phyloP scores from a whole-genome alignment of 2,797 vertebrate genomes.

The Fringilla coelebs region DNA sequence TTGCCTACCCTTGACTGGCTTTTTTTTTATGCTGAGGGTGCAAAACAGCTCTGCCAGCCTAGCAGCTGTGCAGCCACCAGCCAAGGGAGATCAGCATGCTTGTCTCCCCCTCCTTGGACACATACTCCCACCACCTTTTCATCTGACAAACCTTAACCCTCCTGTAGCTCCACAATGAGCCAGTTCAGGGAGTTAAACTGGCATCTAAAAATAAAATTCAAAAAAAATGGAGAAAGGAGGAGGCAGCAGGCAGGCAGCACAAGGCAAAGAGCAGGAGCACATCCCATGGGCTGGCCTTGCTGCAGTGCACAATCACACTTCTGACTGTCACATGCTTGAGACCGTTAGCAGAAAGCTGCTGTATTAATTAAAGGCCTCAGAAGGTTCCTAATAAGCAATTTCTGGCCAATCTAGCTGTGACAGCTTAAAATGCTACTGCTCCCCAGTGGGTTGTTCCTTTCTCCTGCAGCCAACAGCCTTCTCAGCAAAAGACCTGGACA shows the following conservation, averaged over 20 bases:
- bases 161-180: not conserved
- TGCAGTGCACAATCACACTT: not conserved
- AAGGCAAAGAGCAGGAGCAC: not conserved
- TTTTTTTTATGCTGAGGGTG: not conserved
- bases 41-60: not conserved
- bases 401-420: not conserved
- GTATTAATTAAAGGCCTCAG: constrained; percentile 35
- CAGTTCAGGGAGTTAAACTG: not conserved
- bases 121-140: not conserved
- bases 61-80: not conserved
- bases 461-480: not conserved
- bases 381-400: constrained; percentile 34
- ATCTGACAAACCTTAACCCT: not conserved
- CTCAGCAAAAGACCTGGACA: not conserved
- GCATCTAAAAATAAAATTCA: not conserved
- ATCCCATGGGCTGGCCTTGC: not conserved
- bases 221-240: not conserved
- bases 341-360: not conserved
- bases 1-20: not conserved
- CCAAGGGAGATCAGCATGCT: not conserved
- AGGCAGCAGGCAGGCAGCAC: not conserved
- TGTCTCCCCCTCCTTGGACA: not conserved
- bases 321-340: not conserved
- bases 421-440: not conserved
- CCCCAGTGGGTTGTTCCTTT: not conserved